Conservation (phyloP, 2,888 invertebrate species). For the Drepana falcataria region DNA sequence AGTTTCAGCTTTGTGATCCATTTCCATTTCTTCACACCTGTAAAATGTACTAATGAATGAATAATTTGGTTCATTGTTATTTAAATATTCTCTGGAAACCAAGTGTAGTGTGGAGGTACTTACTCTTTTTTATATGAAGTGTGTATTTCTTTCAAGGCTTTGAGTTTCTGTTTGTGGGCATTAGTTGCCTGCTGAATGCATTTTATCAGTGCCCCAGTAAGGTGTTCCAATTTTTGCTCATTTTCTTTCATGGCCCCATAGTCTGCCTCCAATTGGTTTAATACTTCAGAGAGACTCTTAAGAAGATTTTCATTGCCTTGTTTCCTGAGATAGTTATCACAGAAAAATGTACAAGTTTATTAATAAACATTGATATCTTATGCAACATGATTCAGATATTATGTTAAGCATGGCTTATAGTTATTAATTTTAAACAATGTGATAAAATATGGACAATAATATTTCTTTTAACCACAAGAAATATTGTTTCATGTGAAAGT, state of each 20-base stretch:
- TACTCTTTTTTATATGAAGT: slow-evolving; percentile 53
- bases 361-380: too few species aligned
- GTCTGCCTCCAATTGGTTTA: slow-evolving; percentile 50
- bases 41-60: not conserved
- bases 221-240: slow-evolving; percentile 58
- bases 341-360: not conserved
- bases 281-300: slow-evolving; percentile 43
- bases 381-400: too few species aligned
- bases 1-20: slow-evolving; percentile 43
- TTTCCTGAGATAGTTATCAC: slow-evolving; percentile 35
- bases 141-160: slow-evolving; percentile 48
- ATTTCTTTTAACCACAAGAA: not conserved
- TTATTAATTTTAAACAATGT: too few species aligned
- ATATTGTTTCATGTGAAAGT: not conserved
- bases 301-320: slow-evolving; percentile 42
- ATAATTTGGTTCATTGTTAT: not conserved
- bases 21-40: slow-evolving; percentile 56
- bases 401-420: too few species aligned
- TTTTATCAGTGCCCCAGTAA: slow-evolving; percentile 49
- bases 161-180: slow-evolving; percentile 54
- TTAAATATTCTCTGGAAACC: slow-evolving; percentile 1
- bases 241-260: slow-evolving; percentile 55
- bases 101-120: slow-evolving; percentile 3
- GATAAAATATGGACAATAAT: too few species aligned
- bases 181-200: slow-evolving; percentile 54